Percentiles rank a stretch among this genome's conserved stretches.
Evolutionary conservation across 2,113 vertebrate species (phyloP).

Genomic region (Atrichornis clamosus): DNA sequence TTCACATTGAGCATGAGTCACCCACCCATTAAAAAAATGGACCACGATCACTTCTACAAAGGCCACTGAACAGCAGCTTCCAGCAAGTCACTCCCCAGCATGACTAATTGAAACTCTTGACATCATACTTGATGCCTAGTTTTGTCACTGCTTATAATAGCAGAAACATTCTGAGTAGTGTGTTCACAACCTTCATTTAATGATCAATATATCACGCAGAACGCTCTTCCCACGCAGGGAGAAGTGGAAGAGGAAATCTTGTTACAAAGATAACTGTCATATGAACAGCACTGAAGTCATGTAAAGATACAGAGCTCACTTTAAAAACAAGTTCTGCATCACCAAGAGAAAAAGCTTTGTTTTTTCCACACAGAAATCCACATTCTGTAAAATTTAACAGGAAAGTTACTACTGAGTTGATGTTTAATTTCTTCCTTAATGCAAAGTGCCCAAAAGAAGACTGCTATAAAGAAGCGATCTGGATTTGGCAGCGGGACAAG

Average conservation of each 20-base stretch:
- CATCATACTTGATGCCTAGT: neutral
- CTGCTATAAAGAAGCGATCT: neutral
- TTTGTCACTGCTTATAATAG: neutral
- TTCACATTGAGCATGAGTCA: neutral
- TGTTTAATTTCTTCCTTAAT: neutral
- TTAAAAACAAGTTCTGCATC: neutral
- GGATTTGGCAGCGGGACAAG: neutral
- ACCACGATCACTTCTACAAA: neutral
- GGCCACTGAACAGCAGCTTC: neutral
- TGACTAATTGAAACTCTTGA: neutral
- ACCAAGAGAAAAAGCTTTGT: neutral
- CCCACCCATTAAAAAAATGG: neutral
- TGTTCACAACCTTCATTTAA: neutral
- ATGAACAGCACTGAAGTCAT: neutral
- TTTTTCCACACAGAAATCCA: neutral
- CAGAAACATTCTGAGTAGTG: neutral
- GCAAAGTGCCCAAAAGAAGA: neutral
- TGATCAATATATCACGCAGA: accelerated
- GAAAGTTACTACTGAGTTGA: neutral
- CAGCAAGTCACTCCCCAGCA: neutral
- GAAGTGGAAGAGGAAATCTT: neutral
- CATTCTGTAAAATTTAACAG: neutral
- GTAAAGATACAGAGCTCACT: neutral
- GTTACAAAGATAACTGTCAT: neutral
- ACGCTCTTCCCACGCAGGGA: neutral